phyloP scores from a whole-genome alignment of 2,888 invertebrate species.

The Adelognathus sp. region DNA sequence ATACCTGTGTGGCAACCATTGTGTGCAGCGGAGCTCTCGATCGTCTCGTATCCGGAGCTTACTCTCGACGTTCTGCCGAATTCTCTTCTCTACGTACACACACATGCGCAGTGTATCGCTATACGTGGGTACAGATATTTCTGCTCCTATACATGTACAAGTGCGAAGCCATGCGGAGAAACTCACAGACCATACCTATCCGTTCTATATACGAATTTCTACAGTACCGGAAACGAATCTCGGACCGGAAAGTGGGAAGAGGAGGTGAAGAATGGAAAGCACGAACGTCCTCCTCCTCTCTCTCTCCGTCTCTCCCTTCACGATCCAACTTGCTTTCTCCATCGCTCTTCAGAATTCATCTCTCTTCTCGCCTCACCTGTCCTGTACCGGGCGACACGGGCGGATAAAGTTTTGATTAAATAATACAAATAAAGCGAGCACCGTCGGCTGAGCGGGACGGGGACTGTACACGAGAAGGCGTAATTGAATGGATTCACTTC shows the following conservation, averaged over 20 bases:
- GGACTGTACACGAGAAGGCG: slow-evolving; percentile 35
- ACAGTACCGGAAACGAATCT: slow-evolving; percentile 42
- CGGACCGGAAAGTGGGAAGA: neutral
- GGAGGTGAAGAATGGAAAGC: slow-evolving; percentile 18
- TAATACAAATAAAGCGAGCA: slow-evolving; percentile 55
- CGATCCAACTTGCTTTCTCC: too few relatives aligned
- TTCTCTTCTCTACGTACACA: neutral
- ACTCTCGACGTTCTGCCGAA: slow-evolving; percentile 24
- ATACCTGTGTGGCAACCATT: slow-evolving; percentile 13
- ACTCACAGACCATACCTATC: neutral
- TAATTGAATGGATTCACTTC: slow-evolving; percentile 57
- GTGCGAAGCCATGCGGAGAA: neutral
- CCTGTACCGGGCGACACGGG: neutral
- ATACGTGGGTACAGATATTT: neutral
- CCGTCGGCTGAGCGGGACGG: slow-evolving; percentile 1
- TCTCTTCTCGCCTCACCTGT: slow-evolving; percentile 13
- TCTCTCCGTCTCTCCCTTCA: neutral
- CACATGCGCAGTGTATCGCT: neutral
- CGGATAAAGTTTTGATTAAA: slow-evolving; percentile 58
- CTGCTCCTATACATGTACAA: neutral
- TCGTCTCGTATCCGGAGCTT: slow-evolving; percentile 30
- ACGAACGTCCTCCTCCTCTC: slow-evolving; percentile 1
- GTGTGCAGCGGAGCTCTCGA: slow-evolving; percentile 20
- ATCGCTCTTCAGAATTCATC: neutral
- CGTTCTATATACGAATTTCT: slow-evolving; percentile 25